phyloP scores from a whole-genome alignment of 2,888 invertebrate species.

The Phania funesta region DNA sequence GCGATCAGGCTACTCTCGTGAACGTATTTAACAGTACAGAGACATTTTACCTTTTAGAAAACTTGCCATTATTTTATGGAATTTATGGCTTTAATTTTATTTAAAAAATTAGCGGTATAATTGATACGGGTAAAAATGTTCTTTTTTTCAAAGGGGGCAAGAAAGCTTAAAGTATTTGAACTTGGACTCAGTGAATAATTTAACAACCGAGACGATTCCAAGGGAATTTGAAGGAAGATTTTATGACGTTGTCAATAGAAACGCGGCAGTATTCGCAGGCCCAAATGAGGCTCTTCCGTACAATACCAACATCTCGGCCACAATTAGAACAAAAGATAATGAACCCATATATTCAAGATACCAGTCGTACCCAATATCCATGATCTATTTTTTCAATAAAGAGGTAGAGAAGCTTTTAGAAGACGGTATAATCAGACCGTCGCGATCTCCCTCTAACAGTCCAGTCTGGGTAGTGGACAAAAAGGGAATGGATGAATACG shows the following conservation, averaged over 20 bases:
- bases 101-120: neutral
- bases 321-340: constrained; percentile 30
- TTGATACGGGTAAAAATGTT: too few relatives aligned
- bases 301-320: constrained; percentile 46
- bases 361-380: constrained; percentile 40
- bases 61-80: neutral
- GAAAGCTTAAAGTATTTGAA: neutral
- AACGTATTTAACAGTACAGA: neutral
- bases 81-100: neutral
- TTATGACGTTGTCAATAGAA: neutral
- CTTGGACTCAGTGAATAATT: neutral
- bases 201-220: neutral
- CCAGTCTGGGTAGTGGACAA: constrained; percentile 49
- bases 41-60: neutral
- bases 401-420: constrained; percentile 8
- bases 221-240: neutral
- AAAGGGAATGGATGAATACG: constrained; percentile 41
- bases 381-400: constrained; percentile 39
- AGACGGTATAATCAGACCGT: too few relatives aligned
- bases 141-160: neutral
- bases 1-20: neutral
- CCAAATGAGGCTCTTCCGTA: constrained; percentile 17
- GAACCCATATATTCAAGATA: constrained; percentile 41
- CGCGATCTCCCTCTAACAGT: constrained; percentile 40
- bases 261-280: constrained; percentile 12